Evolutionary conservation across 2,797 vertebrate species (phyloP), one percentile per base, ranked within the genome.

Genomic region (Salarias fasciatus): DNA sequence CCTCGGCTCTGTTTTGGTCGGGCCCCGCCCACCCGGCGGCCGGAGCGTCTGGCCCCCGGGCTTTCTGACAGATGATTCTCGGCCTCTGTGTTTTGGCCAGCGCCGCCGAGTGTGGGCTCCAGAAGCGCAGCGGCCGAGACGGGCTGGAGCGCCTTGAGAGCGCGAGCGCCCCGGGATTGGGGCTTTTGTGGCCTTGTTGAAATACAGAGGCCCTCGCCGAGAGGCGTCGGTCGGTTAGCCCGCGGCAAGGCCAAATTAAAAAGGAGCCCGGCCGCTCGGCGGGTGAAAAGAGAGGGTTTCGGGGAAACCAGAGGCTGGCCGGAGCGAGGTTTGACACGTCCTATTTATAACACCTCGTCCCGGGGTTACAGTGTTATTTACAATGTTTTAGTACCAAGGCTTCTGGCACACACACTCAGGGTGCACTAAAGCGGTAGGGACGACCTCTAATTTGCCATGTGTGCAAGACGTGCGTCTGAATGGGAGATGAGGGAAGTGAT

Each of bases 181-280:
- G 92, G 93, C 91, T 95, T 94, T 93, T 96, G 95, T 36, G 95
- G 95, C 93, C 93, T 93, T 94, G 92, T 94, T 94, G 93, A 94
- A 96, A 95, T 95, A 93, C 91, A 93, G 92, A 92, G 92, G 92
- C 89, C 91, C 92, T 93, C 90, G 86, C 88, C 84, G 91, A 93
- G 88, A 95, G 95, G 96, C 95, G 93, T 97, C 96, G 94, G 94
- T 93, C 89, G 95, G 95, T 95, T 94, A 94, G 93, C 91, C 95
- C 85, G 71, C 89, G 74, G 93, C 89, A 88, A 84, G 87, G 89
- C 69, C 83, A 96, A 95, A 98, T 96, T 93, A 96, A 93, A 97
- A 96, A 94, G 94, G 38, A 93, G 89, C 90, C 76, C 82, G 91
- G 92, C 91, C 82, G 77, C 85, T n/a, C 64, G 62, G 83, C 63